phyloP scores from a whole-genome alignment of 2,113 vertebrate species.

The Percopsis transmontana region DNA sequence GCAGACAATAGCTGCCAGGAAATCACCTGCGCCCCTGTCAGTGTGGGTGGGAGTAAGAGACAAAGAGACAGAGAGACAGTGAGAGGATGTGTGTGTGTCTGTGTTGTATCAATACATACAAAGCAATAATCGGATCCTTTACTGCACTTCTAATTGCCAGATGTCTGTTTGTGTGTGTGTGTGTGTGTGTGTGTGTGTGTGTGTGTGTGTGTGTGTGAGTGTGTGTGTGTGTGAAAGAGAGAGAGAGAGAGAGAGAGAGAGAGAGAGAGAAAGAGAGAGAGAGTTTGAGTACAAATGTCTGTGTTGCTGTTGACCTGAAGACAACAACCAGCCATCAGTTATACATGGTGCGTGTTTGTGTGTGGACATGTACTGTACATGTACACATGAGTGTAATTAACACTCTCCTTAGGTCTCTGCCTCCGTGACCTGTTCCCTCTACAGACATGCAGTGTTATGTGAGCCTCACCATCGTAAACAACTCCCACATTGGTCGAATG shows the following conservation, averaged over 20 bases:
- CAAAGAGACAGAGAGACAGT: conserved; percentile 1
- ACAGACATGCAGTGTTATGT: no score
- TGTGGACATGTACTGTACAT: no score
- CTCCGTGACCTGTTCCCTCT: no score
- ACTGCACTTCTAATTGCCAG: conserved; percentile 52
- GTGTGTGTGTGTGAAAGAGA: conserved; percentile 11
- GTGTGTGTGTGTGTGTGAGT: conserved; percentile 6
- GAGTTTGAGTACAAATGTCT: conserved; percentile 3
- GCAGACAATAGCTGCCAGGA: conserved; percentile 58
- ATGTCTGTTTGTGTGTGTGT: conserved; percentile 46
- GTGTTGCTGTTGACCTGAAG: not conserved
- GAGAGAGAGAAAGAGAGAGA: no score
- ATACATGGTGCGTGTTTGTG: no score
- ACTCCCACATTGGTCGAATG: no score
- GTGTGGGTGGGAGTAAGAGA: conserved; percentile 20
- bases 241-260: not conserved
- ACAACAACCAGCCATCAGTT: no score
- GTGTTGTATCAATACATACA: conserved; percentile 53
- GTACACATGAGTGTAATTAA: no score
- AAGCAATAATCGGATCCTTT: conserved; percentile 34
- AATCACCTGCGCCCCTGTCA: conserved; percentile 50
- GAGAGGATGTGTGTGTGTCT: conserved; percentile 17
- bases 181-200: conserved; percentile 19
- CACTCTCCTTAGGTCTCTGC: no score
- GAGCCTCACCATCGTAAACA: no score